Evolutionary conservation across 2,113 vertebrate species (phyloP), one percentile per base, ranked within the genome.

Genomic region (Rafetus swinhoei): DNA sequence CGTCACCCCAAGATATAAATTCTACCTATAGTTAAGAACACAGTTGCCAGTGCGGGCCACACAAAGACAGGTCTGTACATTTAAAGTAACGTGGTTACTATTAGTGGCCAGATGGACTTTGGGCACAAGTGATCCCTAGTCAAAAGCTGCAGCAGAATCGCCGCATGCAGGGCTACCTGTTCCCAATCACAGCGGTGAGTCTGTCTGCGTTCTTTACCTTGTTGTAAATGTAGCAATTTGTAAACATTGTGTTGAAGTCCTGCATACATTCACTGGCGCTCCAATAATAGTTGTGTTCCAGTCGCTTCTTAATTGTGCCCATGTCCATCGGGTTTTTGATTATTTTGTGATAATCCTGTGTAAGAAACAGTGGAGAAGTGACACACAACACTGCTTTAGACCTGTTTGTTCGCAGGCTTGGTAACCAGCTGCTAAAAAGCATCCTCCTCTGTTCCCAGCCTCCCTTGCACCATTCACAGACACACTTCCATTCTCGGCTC

Each of bases 161-260:
- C 1, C 4, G 4, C 5, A 81, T 53, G 21, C 53, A 92, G 21
- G 52, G 50, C 50, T 86, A 74, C 11, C 76, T 6, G 60, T 15
- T 86, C 50, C 13, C 13, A 4, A 11, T 8, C 81, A 54, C 81
- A 22, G 29, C 5, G 4, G 53, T 50, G 86, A 2, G 1, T 21
- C 55, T 8, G 24, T 45, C 32, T 81, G 52, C 39, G 62, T 54
- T 22, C 82, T 96, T 97, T 95, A 99, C 99, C 99, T 99, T 99
- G 97, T 99, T 99, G 77, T 99, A 99, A 82, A 99, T 99, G 96
- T 99, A 99, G 96, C 99, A 99, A 86, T 99, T 99, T 95, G 99
- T 99, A 98, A 99, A 99, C 99, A 99, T 99, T 95, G 99, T 99
- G 98, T 99, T 99, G 98, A 99, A 99, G 96, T 99, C 99, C 88